Percentiles rank a stretch among this genome's conserved stretches.
Evolutionary conservation across 2,888 invertebrate species (phyloP).

Genomic region (Patella ulyssiponensis): DNA sequence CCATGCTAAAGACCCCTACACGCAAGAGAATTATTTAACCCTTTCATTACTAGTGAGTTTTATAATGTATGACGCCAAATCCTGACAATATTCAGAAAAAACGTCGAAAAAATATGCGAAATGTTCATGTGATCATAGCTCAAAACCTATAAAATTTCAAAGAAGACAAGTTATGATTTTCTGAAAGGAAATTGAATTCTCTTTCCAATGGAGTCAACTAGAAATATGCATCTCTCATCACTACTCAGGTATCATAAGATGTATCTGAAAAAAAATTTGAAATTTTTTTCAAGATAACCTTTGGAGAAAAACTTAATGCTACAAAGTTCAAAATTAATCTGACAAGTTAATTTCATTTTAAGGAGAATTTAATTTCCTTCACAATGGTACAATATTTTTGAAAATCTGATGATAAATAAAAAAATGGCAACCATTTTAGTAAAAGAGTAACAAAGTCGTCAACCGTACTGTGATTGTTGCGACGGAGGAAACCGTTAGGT

Average conservation of each 20-base stretch:
- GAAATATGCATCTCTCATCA: too few species aligned
- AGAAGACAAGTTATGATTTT: constrained; percentile 6
- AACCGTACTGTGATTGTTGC: too few species aligned
- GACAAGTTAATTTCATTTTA: not conserved
- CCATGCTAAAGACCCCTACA: too few species aligned
- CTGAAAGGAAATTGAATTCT: constrained; percentile 1
- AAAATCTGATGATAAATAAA: not conserved
- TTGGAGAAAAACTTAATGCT: constrained; percentile 1
- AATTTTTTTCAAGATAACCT: not conserved
- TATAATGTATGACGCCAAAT: not conserved
- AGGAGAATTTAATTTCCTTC: not conserved
- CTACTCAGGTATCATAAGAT: too few species aligned
- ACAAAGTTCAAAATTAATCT: not conserved
- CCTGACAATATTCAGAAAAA: constrained; percentile 1
- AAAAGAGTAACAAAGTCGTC: too few species aligned
- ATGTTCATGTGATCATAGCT: not conserved
- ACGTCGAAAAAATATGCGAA: not conserved
- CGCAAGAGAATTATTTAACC: too few species aligned
- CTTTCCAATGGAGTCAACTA: not conserved
- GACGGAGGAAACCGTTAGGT: too few species aligned
- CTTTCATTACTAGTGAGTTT: not conserved
- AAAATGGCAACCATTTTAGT: not conserved
- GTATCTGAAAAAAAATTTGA: too few species aligned
- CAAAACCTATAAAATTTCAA: not conserved
- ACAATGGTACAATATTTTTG: not conserved